A percentile compares a stretch with the other conserved stretches of the same genome.
Evolutionary conservation across 1,140 invertebrate species (phyloP).

Genomic region (Drosophila santomea): DNA sequence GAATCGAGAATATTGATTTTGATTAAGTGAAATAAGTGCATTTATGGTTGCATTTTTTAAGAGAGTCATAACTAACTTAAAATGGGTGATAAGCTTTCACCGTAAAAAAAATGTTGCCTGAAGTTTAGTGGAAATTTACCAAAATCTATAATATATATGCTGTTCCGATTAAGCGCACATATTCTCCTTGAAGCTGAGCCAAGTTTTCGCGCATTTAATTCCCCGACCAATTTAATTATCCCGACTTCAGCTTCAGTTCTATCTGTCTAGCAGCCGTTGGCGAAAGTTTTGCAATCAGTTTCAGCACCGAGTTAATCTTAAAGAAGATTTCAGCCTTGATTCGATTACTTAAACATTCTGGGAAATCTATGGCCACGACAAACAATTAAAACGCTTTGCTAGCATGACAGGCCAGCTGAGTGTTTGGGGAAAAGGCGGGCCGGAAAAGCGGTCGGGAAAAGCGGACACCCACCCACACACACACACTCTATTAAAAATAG

Average conservation of each 20-base stretch:
- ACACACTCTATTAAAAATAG: slow-evolving; percentile 42
- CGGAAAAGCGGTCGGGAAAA: neutral
- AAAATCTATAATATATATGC: no score
- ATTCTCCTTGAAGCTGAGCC: neutral
- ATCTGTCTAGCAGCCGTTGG: neutral
- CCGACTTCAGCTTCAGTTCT: slow-evolving; percentile 8
- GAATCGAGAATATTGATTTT: no score
- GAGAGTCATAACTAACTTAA: no score
- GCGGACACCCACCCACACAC: slow-evolving; percentile 6
- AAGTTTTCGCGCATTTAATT: slow-evolving; percentile 9
- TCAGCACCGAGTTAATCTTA: slow-evolving; percentile 30
- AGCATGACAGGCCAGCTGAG: slow-evolving; percentile 26
- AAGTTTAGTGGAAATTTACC: no score
- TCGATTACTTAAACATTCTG: slow-evolving; percentile 51
- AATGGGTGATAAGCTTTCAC: no score
- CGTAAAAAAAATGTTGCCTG: no score
- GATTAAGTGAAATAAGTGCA: no score
- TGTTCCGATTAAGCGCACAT: neutral
- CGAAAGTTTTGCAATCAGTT: slow-evolving; percentile 42
- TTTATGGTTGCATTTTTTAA: neutral
- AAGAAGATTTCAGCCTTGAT: slow-evolving; percentile 41
- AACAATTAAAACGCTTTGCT: slow-evolving; percentile 60
- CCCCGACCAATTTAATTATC: slow-evolving; percentile 33
- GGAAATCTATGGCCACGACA: slow-evolving; percentile 40
- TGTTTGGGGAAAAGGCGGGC: neutral